These are phyloP conservation scores for Drosophila takahashii DNA, from an alignment of 1,140 invertebrate species.

Conservation along the genomic window DNA sequence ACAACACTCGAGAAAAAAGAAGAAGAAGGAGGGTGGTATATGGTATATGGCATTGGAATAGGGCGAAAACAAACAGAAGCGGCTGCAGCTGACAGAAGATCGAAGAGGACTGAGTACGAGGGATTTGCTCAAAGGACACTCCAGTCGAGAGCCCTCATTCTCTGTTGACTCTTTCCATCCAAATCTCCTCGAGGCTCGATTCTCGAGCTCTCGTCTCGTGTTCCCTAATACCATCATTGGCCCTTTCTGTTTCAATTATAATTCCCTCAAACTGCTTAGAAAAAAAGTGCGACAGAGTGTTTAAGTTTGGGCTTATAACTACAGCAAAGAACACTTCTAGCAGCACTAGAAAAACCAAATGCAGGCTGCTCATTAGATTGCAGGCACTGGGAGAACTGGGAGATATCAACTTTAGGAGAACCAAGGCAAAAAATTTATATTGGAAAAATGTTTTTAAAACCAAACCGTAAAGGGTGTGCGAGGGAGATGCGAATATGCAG, in stretches of 20 bases:
- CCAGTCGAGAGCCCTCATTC: conserved; percentile 35
- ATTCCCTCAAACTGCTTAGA: neutral
- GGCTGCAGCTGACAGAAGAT: conserved; percentile 49
- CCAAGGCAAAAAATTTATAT: too few species aligned
- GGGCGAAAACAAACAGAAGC: conserved; percentile 33
- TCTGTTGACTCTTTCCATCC: conserved; percentile 12
- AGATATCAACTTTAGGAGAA: too few species aligned
- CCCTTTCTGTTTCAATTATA: conserved; percentile 67
- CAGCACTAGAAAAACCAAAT: conserved; percentile 39
- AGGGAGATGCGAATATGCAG: too few species aligned
- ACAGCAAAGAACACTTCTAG: conserved; percentile 54
- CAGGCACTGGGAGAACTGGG: neutral
- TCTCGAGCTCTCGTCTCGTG: conserved; percentile 25
- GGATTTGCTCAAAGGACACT: conserved; percentile 46
- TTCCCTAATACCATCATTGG: conserved; percentile 63
- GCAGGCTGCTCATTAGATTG: conserved; percentile 60
- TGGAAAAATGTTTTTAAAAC: too few species aligned
- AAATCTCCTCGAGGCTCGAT: conserved; percentile 9
- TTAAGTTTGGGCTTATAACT: conserved; percentile 64
- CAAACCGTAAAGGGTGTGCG: too few species aligned
- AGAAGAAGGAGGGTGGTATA: neutral
- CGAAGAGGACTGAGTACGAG: neutral
- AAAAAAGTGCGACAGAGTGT: conserved; percentile 18
- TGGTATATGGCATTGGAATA: neutral
- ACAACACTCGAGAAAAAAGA: conserved; percentile 26